Percentiles rank a stretch among this genome's conserved stretches.
These are phyloP conservation scores for Muntiacus muntjak DNA, from an alignment of 2,113 vertebrate genomes.

Conservation along the genomic window DNA sequence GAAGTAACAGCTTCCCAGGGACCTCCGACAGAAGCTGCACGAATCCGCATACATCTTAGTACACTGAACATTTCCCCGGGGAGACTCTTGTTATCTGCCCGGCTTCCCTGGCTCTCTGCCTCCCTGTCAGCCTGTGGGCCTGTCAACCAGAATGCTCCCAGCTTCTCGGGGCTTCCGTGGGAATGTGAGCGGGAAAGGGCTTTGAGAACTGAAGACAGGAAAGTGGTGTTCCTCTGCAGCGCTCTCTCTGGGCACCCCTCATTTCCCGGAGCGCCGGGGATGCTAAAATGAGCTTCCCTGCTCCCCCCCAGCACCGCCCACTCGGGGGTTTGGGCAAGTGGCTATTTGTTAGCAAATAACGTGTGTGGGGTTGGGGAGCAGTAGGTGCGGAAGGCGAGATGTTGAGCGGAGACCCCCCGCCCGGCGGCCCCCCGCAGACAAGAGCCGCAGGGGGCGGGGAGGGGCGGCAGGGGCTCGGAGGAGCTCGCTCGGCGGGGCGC, in stretches of 20 bases:
- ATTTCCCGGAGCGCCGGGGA: background rate
- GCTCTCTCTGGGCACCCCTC: background rate
- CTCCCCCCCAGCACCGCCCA: background rate
- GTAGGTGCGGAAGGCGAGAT: background rate
- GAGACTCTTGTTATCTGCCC: slow-evolving; percentile 37
- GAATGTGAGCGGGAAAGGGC: background rate
- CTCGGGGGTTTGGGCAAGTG: background rate
- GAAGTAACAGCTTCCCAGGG: slow-evolving; percentile 50
- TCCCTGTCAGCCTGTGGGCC: slow-evolving; percentile 32
- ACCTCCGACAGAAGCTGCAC: background rate
- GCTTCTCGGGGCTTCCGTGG: slow-evolving; percentile 32
- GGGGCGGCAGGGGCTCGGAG: background rate
- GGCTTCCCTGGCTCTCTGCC: background rate
- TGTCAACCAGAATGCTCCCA: slow-evolving; percentile 34
- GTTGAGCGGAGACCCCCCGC: background rate
- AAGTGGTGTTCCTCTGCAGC: background rate
- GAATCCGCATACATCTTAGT: background rate
- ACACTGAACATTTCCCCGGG: background rate
- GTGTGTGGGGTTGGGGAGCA: background rate
- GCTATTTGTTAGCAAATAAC: background rate
- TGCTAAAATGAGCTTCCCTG: background rate
- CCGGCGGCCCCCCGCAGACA: background rate
- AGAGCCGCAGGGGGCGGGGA: background rate
- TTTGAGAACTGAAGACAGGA: background rate
- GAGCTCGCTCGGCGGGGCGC: slow-evolving; percentile 33